Evolutionary conservation across 92 coral and sea anemone genomes (phyloP), one percentile per base, ranked within the genome.

Genomic region (Porites evermanni): DNA sequence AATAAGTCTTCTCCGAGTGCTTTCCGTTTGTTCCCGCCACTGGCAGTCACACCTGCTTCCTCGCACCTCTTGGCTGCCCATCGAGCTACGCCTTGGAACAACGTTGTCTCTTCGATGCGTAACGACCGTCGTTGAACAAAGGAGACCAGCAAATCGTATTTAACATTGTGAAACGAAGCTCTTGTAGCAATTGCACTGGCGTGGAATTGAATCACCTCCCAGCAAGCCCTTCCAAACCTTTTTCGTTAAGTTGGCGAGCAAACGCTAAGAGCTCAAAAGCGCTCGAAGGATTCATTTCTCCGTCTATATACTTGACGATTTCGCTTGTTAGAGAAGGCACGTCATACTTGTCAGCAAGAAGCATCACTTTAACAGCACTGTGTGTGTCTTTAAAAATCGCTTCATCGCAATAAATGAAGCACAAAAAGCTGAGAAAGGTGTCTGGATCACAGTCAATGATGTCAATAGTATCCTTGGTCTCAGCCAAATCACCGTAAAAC

Each of bases 61-160:
- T 52, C 52, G 52, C 84, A 79, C 21, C 53, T 20, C 50, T 23
- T 79, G 50, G 84, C 51, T 7, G 84, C 84, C 84, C 84, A 79
- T 51, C 84, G 74, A 53, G 52, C 44, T 3, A 79, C 18, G 8
- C 53, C 84, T 50, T 21, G 4, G 18, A 29, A 38, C 52, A 70
- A 10, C 2, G 74, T 70, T 29, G 8, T 1, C 54, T 70, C 74
- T 0, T 14, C 53, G 74, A 70, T 16, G 74, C 74, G 7, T 70
- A 70, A 14, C 4, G 53, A 38, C 6, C 14, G 1, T 70, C 74
- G 19, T 2, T 7, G 19, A 29, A 70, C 51, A 38, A 70, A 70
- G 13, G 19, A 38, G 53, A 70, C 7, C 53, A 70, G 7, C 51
- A 16, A 29, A 1, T 70, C 21, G 54, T 70, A 8, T 23, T 29